These are phyloP conservation scores for Montipora cactus DNA, from an alignment of 64 coral and sea anemone species.

Conservation along the genomic window DNA sequence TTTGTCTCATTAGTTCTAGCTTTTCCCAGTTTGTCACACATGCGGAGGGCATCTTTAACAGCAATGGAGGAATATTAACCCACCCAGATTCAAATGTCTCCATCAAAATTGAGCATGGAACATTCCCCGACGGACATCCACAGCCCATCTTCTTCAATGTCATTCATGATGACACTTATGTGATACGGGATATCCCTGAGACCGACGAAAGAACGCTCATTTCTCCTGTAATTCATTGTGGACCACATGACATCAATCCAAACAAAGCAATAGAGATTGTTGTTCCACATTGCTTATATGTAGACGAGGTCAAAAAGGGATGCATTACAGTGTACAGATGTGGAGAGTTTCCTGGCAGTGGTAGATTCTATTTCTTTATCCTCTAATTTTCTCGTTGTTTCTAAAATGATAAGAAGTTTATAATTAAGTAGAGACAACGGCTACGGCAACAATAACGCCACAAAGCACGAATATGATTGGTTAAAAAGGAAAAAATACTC, in stretches of 20 bases:
- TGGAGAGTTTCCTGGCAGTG: neutral
- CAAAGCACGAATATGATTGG: no score
- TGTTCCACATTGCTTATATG: slow-evolving; percentile 25
- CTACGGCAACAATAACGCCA: no score
- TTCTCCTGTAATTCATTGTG: slow-evolving; percentile 18
- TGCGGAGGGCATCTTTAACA: neutral
- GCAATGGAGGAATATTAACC: neutral
- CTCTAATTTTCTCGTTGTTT: no score
- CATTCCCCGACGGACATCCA: neutral
- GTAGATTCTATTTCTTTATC: neutral
- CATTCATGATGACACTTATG: neutral
- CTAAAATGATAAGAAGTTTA: no score
- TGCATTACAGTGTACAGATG: slow-evolving; percentile 25
- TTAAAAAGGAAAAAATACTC: no score
- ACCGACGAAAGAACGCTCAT: slow-evolving; percentile 10
- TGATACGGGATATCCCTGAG: slow-evolving; percentile 29
- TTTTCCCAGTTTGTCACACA: neutral
- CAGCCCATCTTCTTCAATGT: slow-evolving; percentile 23
- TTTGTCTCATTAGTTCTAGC: neutral
- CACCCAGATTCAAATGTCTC: neutral
- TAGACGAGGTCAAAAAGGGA: slow-evolving; percentile 1
- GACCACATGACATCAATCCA: slow-evolving; percentile 5
- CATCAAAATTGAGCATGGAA: neutral
- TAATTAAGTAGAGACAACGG: no score
- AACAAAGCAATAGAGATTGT: slow-evolving; percentile 24